Evolutionary conservation across 2,888 invertebrate genomes (phyloP), one percentile per base, ranked within the genome.

Genomic region (Chloroclystis v-ata): DNA sequence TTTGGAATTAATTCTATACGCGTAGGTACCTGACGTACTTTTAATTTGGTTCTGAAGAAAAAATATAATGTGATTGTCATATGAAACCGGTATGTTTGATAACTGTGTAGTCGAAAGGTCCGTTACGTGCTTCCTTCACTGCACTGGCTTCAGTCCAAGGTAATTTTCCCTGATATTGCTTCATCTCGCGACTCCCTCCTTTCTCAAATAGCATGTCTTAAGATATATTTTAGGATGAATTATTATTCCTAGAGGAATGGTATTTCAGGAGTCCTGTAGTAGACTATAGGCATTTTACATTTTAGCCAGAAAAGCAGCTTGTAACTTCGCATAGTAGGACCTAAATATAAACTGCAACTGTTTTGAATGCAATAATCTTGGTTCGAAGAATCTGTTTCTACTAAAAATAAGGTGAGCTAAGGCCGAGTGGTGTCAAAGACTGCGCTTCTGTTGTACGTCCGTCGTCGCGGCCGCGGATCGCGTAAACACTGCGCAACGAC

Each of bases 351-450:
- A 25, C 6, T 44, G 14, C 8, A 26, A 20, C n/a, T 26, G 8
- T 16, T 10, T 37, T 30, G 30, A 40, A 45, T 47, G 64, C 65
- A 72, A 72, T 16, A 49, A 57, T 49, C 63, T 56, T 54, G 10
- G 16, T 52, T 63, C 61, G 47, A 44, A 58, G 58, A 59, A 62
- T 54, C 51, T 56, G 38, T 24, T 42, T 25, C 38, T 7, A 39
- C 66, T 71, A 70, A 71, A 79, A 81, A 82, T 79, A 82, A 67
- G 69, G 61, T 53, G 59, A 61, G 69, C 62, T 63, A 73, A 70
- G 69, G 76, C 70, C 70, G 66, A 20, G 65, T 62, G 74, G 82
- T 84, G 83, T 83, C 82, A 82, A 81, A 81, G 76, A 76, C 70
- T 75, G 75, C 60, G 73, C 65, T 65, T 65, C 71, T 83, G 83